A percentile compares a stretch with the other conserved stretches of the same genome.
phyloP scores from a whole-genome alignment of 2,113 vertebrate species.

The Daboia siamensis region DNA sequence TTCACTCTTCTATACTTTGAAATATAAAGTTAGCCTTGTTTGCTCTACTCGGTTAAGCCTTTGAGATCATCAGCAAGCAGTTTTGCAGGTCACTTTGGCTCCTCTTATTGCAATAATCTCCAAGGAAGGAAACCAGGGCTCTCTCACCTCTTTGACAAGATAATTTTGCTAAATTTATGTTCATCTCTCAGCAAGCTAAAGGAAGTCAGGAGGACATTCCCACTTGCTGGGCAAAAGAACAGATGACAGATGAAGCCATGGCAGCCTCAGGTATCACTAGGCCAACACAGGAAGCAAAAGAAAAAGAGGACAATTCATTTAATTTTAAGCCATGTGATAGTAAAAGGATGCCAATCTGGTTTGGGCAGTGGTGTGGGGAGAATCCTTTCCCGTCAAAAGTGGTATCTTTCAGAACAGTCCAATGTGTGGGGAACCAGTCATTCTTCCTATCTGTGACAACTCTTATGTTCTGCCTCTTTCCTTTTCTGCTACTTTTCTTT shows the following conservation, averaged over 20 bases:
- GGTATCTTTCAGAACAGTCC: neutral
- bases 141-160: neutral
- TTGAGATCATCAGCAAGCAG: neutral
- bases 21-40: neutral
- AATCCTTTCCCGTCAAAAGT: neutral
- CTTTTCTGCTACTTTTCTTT: neutral
- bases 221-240: neutral
- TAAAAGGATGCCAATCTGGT: neutral
- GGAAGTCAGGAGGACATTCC: neutral
- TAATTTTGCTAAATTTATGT: conserved; percentile 7
- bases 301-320: neutral
- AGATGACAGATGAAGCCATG: neutral
- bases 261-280: neutral
- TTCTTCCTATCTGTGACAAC: neutral
- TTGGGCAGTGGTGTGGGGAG: neutral
- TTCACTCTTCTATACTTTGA: neutral
- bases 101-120: neutral
- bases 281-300: neutral
- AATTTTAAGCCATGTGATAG: neutral
- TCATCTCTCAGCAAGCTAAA: neutral
- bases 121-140: neutral
- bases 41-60: neutral
- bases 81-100: neutral
- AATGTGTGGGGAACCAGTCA: neutral
- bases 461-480: neutral